These are phyloP conservation scores for Calliopsis andreniformis DNA, from an alignment of 1,140 invertebrate genomes.

Conservation along the genomic window DNA sequence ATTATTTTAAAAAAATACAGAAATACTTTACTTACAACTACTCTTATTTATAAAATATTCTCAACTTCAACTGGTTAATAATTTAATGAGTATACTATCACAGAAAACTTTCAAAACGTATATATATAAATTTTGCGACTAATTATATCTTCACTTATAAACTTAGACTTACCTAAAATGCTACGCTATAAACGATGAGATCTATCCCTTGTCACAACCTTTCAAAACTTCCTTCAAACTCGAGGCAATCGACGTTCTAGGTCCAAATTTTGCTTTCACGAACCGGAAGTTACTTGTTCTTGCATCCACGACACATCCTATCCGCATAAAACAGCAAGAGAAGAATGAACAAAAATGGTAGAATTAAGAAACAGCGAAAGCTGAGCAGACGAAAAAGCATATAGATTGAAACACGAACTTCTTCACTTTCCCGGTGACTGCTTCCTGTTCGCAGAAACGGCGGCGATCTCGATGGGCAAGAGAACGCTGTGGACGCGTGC, in stretches of 20 bases:
- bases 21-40: too few species aligned
- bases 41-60: too few species aligned
- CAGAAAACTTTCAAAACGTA: too few species aligned
- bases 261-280: not conserved
- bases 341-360: not conserved
- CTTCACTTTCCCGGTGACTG: too few species aligned
- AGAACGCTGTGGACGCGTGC: not conserved
- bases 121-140: too few species aligned
- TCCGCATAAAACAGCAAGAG: not conserved
- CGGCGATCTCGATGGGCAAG: not conserved
- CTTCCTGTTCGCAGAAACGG: not conserved
- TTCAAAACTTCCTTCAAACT: not conserved
- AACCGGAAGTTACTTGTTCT: slow-evolving; percentile 30
- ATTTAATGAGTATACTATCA: too few species aligned
- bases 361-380: too few species aligned
- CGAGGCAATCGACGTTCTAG: not conserved
- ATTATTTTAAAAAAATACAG: too few species aligned
- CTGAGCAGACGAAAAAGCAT: too few species aligned
- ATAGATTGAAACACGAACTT: not conserved
- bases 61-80: too few species aligned
- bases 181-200: not conserved
- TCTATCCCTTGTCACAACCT: not conserved
- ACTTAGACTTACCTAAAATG: slow-evolving; percentile 33
- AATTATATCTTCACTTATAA: too few species aligned
- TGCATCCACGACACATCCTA: slow-evolving; percentile 34